These are phyloP conservation scores for Fregetta grallaria DNA, from an alignment of 2,113 vertebrate species.

Conservation along the genomic window DNA sequence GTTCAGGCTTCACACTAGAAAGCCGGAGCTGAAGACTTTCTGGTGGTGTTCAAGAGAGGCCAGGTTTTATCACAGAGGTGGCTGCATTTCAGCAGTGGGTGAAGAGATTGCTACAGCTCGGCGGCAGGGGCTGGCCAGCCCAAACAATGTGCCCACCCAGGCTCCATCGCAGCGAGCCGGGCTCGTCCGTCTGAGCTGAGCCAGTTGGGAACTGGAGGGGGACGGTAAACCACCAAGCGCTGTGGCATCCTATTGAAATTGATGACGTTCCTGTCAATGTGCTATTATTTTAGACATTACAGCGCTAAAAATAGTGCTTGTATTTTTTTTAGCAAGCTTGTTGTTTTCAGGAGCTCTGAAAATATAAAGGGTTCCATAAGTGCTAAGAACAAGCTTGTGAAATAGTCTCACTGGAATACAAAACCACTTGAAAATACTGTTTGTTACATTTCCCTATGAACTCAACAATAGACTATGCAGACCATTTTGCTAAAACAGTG, in stretches of 20 bases:
- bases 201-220: background rate
- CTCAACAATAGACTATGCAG: background rate
- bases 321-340: background rate
- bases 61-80: background rate
- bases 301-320: constrained; percentile 2
- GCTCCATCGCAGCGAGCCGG: background rate
- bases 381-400: constrained; percentile 33
- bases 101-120: background rate
- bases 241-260: background rate
- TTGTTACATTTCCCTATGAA: constrained; percentile 22
- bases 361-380: constrained; percentile 59
- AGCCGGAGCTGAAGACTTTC: background rate
- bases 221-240: background rate
- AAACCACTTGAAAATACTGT: constrained; percentile 54
- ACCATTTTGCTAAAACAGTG: background rate
- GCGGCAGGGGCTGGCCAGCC: background rate
- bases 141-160: background rate
- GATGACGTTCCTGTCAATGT: constrained; percentile 31
- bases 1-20: background rate
- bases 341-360: constrained; percentile 53
- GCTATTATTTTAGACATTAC: constrained; percentile 22
- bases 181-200: background rate
- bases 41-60: background rate
- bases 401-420: constrained; percentile 38
- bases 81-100: background rate